Evolutionary conservation across 2,888 invertebrate genomes (phyloP), one percentile per base, ranked within the genome.

Genomic region (Chrysotoxum bicinctum): DNA sequence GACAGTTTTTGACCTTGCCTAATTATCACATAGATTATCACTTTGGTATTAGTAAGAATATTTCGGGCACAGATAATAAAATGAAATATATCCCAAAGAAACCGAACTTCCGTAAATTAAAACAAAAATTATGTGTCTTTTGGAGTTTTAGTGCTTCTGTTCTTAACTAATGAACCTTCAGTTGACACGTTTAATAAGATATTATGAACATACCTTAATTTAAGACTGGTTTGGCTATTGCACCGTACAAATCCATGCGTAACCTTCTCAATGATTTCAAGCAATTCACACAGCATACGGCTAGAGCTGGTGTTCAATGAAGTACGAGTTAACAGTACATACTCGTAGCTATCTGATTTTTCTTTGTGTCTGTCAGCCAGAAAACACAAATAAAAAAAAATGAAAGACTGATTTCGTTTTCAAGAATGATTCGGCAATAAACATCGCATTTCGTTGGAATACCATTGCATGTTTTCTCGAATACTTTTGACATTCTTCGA

Each of bases 1-100:
- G 40, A 60, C 40, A 60, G 40, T 40, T 32, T 32, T 50, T 26
- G 60, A 43, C 60, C 60, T 60, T 60, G 60, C 19, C 26, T 26
- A 26, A 60, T n/a, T n/a, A n/a, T n/a, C n/a, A n/a, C 26, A 60
- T 26, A 16, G 9, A 60, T 60, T 60, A 23, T 40, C 10, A 23
- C n/a, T 60, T 58, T 5, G 23, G 14, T 35, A 56, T 32, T 3
- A 19, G 6, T 56, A 16, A 19, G 32, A 35, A 19, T 30, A 8
- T 35, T 21, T 56, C 19, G 21, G 19, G 26, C 26, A 19, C 12
- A 26, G n/a, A n/a, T 0, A 32, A 19, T 7, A 2, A 21, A 12
- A 14, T 37, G 8, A 23, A n/a, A n/a, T 3, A n/a, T 23, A n/a
- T 23, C 0, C 6, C 9, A 14, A 35, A 58, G 8, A 21, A 58